Conservation (phyloP, 2,113 vertebrate species). For the Coregonus clupeaformis region DNA sequence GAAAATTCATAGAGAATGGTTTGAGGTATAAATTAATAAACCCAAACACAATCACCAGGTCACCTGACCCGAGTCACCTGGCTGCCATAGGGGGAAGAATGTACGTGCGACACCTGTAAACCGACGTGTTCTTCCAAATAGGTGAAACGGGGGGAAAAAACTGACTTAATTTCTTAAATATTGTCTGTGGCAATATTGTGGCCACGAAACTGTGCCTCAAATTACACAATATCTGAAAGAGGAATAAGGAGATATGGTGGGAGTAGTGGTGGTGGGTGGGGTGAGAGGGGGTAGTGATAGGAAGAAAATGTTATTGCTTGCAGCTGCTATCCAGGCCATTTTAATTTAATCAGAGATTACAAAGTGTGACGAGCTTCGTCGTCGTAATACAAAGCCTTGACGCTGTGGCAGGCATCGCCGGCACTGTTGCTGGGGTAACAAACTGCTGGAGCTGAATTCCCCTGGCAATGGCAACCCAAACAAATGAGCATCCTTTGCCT, state of each 20-base stretch:
- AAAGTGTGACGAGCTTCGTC: constrained; percentile 39
- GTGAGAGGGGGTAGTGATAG: neutral
- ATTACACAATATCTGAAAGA: constrained; percentile 16
- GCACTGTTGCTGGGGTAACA: constrained; percentile 1
- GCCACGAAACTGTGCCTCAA: constrained; percentile 7
- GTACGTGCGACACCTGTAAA: neutral
- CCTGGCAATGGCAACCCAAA: constrained; percentile 62
- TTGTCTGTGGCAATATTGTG: constrained; percentile 32
- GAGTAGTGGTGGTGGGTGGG: neutral
- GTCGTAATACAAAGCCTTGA: constrained; percentile 29
- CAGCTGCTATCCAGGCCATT: constrained; percentile 39
- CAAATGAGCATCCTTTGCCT: constrained; percentile 59
- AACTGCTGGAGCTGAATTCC: constrained; percentile 55
- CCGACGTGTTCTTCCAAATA: neutral
- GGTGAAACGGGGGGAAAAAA: constrained; percentile 10
- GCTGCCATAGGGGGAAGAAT: neutral
- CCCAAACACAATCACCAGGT: constrained; percentile 38
- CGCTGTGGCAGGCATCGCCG: neutral
- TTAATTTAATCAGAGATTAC: constrained; percentile 56
- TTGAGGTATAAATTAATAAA: constrained; percentile 43
- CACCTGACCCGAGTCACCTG: neutral
- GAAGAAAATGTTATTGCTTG: neutral
- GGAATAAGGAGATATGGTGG: neutral
- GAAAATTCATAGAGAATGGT: constrained; percentile 32
- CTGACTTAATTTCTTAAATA: constrained; percentile 33